These are phyloP conservation scores for Urocynchramus pylzowi DNA, from an alignment of 2,113 vertebrate species.

Conservation along the genomic window DNA sequence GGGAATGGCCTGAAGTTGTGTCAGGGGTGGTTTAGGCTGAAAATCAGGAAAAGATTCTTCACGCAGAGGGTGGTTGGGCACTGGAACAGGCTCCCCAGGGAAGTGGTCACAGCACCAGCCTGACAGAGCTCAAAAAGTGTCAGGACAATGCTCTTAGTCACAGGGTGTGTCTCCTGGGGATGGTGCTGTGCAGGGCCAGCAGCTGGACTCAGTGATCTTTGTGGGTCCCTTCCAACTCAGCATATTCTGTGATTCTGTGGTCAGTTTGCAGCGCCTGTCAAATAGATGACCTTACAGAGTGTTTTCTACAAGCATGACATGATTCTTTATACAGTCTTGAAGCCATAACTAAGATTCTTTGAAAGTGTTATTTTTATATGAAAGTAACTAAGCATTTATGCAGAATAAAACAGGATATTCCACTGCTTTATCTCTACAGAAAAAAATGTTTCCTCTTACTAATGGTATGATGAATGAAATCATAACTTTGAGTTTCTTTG, in stretches of 20 bases:
- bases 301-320: neutral
- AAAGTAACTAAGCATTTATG: neutral
- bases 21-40: neutral
- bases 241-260: neutral
- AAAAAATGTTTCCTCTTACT: neutral
- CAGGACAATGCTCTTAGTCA: neutral
- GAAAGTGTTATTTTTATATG: neutral
- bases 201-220: fast-evolving
- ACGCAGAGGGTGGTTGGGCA: fast-evolving
- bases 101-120: neutral
- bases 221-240: neutral
- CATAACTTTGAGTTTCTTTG: neutral
- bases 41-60: neutral
- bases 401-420: neutral
- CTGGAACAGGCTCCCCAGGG: neutral
- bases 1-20: neutral
- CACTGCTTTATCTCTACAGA: neutral
- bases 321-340: neutral
- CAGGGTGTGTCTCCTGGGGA: neutral
- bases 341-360: neutral
- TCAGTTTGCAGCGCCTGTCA: neutral
- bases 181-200: neutral
- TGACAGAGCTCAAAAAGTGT: neutral
- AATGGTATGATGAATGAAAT: neutral
- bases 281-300: neutral